Base-by-base conservation (phyloP, 1,140 invertebrate genomes). In the Drosophila orena region DNA sequence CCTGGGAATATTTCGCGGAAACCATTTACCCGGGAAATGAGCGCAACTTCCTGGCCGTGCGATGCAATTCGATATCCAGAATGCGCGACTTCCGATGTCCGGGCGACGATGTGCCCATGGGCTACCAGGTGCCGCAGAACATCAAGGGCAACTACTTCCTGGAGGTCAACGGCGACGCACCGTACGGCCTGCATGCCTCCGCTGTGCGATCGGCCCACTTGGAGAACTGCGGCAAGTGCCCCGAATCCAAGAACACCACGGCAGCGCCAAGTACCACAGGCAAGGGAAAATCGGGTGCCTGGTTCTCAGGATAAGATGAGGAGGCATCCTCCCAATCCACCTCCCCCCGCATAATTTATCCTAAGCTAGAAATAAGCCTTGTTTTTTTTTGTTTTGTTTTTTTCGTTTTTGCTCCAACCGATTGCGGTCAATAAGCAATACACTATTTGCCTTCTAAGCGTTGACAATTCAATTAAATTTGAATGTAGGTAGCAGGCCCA, bases 1-100 rank as follows among this genome's bases (percentile, higher is more conserved):
- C 95, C 0, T 95, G 94, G 90, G 80, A 94, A 37, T 94, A 95
- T 40, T 96, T 93, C 58, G 94, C 93, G 0, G 94, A 95, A 91
- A 94, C 94, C 4, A 92, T 96, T n/a, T 91, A 74, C 60, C 91
- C 91, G 0, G 90, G 90, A 6, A 92, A 91, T 42, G 91, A 92
- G 43, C 42, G 54, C 8, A 92, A 90, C 50, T 92, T 92, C 46
- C n/a, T 84, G 56, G 78, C 46, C 27, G 57, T 55, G 0, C 90
- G 83, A 12, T 92, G 92, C 65, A 83, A 50, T 20, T 92, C 91
- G 4, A 17, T 92, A 40, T 20, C 37, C 1, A 42, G 53, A 2
- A 50, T 91, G 27, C 80, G 85, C 3, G 58, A 80, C 0, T 53
- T 58, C 27, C 71, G 71, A 8, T 92, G 91, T 38, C 8, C 59